phyloP scores from a whole-genome alignment of 1,140 invertebrate genomes.

The Pseudomyrmex concolor region DNA sequence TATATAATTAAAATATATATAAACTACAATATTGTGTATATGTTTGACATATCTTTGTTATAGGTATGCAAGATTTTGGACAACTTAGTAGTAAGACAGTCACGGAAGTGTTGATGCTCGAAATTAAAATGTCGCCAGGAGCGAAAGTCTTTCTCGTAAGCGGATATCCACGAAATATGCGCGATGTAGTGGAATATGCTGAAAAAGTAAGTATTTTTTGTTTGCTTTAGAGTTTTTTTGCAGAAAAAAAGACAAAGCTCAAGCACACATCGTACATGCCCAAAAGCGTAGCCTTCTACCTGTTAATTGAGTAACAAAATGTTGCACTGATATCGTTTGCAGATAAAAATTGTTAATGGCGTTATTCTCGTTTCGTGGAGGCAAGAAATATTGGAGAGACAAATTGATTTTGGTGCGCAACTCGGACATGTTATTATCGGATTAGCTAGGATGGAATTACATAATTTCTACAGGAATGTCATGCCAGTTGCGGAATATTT shows the following conservation, averaged over 20 bases:
- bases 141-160: constrained; percentile 97
- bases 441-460: constrained; percentile 93
- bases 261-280: no score
- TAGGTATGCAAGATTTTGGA: constrained; percentile 94
- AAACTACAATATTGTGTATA: no score
- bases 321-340: constrained; percentile 67
- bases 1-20: no score
- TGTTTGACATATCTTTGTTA: constrained; percentile 55
- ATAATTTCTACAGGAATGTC: constrained; percentile 95
- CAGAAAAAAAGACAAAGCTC: no score
- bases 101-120: constrained; percentile 95
- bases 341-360: constrained; percentile 95
- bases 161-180: constrained; percentile 97
- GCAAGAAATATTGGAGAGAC: constrained; percentile 92
- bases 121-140: constrained; percentile 95
- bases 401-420: constrained; percentile 95
- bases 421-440: constrained; percentile 94
- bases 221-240: no score
- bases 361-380: constrained; percentile 94
- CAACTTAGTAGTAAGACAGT: constrained; percentile 93
- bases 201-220: constrained; percentile 89
- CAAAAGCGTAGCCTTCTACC: no score
- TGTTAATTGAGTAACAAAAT: not conserved
- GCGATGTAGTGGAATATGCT: constrained; percentile 95
- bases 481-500: constrained; percentile 96